Base-by-base conservation (phyloP, 2,888 invertebrate species). In the Apantesis nais region DNA sequence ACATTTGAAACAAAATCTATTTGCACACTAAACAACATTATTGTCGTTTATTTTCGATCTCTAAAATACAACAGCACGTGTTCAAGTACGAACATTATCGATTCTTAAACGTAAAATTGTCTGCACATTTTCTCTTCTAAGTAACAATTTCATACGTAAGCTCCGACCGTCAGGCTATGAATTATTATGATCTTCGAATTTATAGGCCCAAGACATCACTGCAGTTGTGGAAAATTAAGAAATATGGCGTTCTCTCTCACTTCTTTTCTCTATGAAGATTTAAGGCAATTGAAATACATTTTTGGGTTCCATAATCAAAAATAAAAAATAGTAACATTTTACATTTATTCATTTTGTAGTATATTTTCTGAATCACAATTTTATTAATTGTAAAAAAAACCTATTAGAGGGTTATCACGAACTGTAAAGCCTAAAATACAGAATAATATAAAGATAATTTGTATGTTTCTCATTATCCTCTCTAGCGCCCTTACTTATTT, bases 141-240 rank as follows among this genome's bases (percentile, higher is more conserved):
- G 62, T 62, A 63, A 63, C 55, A 39, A 52, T 66, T 60, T 66
- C 31, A 58, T 62, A 58, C 68, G 29, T 63, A 55, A 68, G 52
- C 63, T 52, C 62, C 41, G 22, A n/a, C 62, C 63, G 37, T 63
- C 63, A 55, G 41, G 52, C 41, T 22, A 58, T 68, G 55, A 68
- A 63, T 55, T 62, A 68, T 68, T 62, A 55, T 68, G 68, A 70
- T 70, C 65, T 61, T 55, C 67, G 29, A 62, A 76, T 76, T 76
- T 79, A 74, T 74, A 72, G 25, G 67, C 68, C 58, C 19, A 64
- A 67, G 68, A 71, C 52, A 65, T 68, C 68, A 61, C 19, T 62
- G 70, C 64, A 65, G 48, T 69, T 67, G 37, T 31, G 64, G 63
- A 22, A 79, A 78, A 79, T 78, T 70, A 68, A 77, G 64, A 78